Conservation (phyloP, 2,113 vertebrate species). For the Oenanthe oenanthe region DNA sequence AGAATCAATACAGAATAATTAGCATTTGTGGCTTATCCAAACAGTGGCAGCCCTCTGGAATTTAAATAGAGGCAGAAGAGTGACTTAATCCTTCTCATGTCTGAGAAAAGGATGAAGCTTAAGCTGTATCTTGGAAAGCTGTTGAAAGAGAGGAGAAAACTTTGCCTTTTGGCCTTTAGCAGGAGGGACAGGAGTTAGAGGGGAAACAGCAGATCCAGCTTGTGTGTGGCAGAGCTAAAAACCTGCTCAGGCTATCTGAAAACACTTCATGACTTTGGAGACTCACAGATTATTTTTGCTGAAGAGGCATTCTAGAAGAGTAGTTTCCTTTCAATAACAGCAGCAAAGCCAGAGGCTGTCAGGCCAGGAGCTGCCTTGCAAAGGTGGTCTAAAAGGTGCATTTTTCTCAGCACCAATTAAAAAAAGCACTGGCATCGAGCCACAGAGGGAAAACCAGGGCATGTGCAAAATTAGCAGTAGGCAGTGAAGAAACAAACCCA, state of each 20-base stretch:
- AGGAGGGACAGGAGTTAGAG: neutral
- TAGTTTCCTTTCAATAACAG: neutral
- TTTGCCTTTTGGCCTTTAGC: neutral
- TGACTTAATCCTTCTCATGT: slow-evolving; percentile 17
- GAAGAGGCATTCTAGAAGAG: neutral
- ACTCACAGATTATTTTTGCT: neutral
- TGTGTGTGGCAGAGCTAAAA: neutral
- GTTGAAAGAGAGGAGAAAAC: neutral
- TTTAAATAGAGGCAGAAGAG: slow-evolving; percentile 7
- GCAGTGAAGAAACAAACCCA: neutral
- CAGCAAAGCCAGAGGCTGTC: neutral
- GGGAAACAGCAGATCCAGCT: neutral
- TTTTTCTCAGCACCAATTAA: neutral
- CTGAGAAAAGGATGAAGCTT: neutral
- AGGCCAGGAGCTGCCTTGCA: neutral
- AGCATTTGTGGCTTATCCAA: slow-evolving; percentile 14
- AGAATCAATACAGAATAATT: slow-evolving; percentile 42
- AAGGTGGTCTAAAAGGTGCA: neutral
- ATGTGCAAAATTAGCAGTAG: neutral
- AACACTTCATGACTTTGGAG: neutral
- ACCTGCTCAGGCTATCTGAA: neutral
- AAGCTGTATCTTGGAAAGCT: slow-evolving; percentile 11
- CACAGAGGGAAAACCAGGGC: neutral
- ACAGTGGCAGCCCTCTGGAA: neutral
- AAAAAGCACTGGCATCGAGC: neutral